A percentile compares a stretch with the other conserved stretches of the same genome.
Conservation (phyloP, 1,140 invertebrate genomes). For the Neocloeon triangulifer region DNA sequence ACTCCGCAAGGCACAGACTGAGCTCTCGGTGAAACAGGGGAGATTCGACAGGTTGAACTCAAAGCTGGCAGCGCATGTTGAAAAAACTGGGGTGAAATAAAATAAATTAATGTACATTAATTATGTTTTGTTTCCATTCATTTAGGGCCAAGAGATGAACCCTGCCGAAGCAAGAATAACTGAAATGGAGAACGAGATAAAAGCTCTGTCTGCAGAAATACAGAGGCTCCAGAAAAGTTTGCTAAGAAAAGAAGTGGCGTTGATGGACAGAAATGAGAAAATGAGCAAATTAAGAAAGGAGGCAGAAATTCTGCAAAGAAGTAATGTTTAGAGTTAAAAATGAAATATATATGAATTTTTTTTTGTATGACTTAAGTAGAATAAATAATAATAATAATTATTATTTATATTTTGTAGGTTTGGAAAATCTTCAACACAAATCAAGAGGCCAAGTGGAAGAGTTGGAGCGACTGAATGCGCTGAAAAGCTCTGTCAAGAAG, state of each 20-base stretch:
- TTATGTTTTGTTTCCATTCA: no score
- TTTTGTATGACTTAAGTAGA: no score
- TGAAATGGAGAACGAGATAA: constrained; percentile 36
- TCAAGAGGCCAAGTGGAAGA: constrained; percentile 1
- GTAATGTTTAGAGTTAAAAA: no score
- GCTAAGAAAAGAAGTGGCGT: constrained; percentile 50
- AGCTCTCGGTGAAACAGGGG: constrained; percentile 18
- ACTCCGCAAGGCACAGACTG: background rate
- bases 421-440: constrained; percentile 2
- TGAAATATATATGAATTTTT: no score
- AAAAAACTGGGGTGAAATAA: constrained; percentile 18
- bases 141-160: no score
- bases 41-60: constrained; percentile 26
- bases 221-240: constrained; percentile 37
- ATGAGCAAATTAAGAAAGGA: no score
- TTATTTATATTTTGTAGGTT: no score
- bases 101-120: background rate
- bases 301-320: no score
- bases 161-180: constrained; percentile 39
- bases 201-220: constrained; percentile 30
- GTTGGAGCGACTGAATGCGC: no score
- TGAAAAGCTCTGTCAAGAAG: no score
- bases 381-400: no score
- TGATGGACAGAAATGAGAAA: constrained; percentile 2
- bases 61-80: constrained; percentile 26